Conservation (phyloP, 2,797 vertebrate species). For the Enteromius radiatus region DNA sequence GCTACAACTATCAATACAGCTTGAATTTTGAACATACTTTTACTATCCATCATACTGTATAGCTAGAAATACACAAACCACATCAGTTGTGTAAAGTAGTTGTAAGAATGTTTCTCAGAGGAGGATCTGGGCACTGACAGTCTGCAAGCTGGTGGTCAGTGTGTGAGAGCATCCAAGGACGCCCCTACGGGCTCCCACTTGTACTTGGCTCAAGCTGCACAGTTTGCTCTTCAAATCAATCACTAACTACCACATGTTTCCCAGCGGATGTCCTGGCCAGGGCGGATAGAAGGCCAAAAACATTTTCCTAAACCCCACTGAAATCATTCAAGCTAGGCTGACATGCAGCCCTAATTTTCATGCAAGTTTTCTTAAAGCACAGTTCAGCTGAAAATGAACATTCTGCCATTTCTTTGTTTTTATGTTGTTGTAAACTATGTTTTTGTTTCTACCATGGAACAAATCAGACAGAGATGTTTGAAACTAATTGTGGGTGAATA, state of each 20-base stretch:
- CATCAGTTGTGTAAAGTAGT: not conserved
- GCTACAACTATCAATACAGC: not conserved
- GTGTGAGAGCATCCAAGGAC: constrained; percentile 20
- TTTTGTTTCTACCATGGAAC: not conserved
- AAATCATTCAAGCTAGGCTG: constrained; percentile 7
- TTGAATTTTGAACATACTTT: not conserved
- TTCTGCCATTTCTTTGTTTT: too few relatives aligned
- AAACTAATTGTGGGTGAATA: not conserved
- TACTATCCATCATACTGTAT: not conserved
- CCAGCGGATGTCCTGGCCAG: constrained; percentile 11
- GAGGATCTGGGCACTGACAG: constrained; percentile 11
- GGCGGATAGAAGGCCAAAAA: constrained; percentile 12
- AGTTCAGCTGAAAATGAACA: not conserved
- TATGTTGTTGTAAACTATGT: not conserved
- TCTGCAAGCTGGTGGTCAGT: constrained; percentile 7
- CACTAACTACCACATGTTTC: constrained; percentile 43
- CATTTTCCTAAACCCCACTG: not conserved
- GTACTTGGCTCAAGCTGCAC: constrained; percentile 31
- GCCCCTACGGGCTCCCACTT: constrained; percentile 4
- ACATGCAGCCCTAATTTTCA: not conserved
- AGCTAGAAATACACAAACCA: not conserved
- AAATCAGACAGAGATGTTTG: not conserved
- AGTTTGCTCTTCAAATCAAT: constrained; percentile 42
- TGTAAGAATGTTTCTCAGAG: constrained; percentile 10
- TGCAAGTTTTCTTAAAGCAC: not conserved